Percentiles rank a stretch among this genome's conserved stretches.
These are phyloP conservation scores for Trachurus trachurus DNA, from an alignment of 2,797 vertebrate species.

Conservation along the genomic window DNA sequence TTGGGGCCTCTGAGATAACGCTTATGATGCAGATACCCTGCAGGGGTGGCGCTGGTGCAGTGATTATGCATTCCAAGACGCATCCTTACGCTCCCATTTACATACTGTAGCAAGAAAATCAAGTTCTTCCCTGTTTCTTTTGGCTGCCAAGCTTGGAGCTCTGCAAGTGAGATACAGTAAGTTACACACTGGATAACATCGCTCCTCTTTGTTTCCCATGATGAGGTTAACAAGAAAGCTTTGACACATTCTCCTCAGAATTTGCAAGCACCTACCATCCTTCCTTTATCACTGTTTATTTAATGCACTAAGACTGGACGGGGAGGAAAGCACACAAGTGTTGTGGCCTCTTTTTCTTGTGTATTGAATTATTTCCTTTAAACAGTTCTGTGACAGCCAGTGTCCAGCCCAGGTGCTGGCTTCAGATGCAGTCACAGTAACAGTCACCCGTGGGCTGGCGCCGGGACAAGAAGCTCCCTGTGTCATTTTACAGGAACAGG, in stretches of 20 bases:
- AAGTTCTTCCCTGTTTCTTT: conserved; percentile 13
- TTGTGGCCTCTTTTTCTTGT: not conserved
- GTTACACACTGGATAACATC: not conserved
- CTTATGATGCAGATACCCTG: conserved; percentile 55
- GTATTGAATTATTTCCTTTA: conserved; percentile 7
- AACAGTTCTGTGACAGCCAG: conserved; percentile 14
- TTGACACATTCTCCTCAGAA: conserved; percentile 18
- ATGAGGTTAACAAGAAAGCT: not conserved
- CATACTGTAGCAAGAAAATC: conserved; percentile 37
- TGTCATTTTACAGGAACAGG: conserved; percentile 40
- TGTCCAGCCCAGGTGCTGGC: conserved; percentile 22
- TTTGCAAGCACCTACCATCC: conserved; percentile 38
- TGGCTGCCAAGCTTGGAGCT: conserved; percentile 17
- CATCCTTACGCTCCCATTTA: conserved; percentile 37
- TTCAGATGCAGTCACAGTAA: conserved; percentile 35
- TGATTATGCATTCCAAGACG: conserved; percentile 50
- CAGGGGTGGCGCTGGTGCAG: conserved; percentile 18
- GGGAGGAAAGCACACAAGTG: too few relatives aligned
- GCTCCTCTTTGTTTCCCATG: not conserved
- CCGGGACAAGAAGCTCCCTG: conserved; percentile 18
- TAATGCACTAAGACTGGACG: conserved; percentile 11
- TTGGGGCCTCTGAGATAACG: conserved; percentile 69
- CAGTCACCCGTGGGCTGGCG: conserved; percentile 19
- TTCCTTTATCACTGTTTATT: conserved; percentile 53
- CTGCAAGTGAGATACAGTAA: conserved; percentile 7